Conservation (phyloP, 2,113 vertebrate species). For the Alosa alosa region DNA sequence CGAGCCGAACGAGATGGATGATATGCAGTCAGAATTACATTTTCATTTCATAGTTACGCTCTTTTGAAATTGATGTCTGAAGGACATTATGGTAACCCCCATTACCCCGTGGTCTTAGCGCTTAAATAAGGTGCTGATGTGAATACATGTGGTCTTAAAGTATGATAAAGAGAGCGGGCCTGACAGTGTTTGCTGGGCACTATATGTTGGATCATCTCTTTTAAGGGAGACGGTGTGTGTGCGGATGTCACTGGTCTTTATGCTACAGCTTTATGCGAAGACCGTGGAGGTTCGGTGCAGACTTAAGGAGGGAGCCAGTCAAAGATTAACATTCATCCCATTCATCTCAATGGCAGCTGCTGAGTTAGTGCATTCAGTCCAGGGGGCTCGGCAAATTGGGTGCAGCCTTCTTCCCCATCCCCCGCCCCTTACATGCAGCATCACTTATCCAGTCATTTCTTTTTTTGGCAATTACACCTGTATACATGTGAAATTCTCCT, state of each 20-base stretch:
- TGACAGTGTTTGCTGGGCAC: neutral
- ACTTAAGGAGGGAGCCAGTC: neutral
- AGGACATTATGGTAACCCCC: neutral
- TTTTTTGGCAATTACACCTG: no score
- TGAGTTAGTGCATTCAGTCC: neutral
- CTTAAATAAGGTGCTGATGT: neutral
- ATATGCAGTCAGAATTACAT: neutral
- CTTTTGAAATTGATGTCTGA: constrained; percentile 5
- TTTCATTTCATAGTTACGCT: constrained; percentile 6
- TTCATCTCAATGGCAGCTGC: neutral
- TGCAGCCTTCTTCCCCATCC: neutral
- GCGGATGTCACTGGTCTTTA: neutral
- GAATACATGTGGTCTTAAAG: neutral
- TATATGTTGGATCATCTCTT: neutral
- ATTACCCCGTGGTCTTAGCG: neutral
- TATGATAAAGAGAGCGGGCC: neutral
- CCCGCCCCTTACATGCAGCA: no score
- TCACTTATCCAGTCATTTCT: no score
- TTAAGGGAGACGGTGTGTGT: neutral
- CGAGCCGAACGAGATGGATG: neutral
- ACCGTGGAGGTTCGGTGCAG: neutral
- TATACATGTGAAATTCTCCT: no score
- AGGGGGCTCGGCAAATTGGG: neutral
- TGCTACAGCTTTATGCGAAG: neutral
- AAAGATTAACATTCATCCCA: neutral